These are phyloP conservation scores for Alentia gelatinosa DNA, from an alignment of 2,888 invertebrate species.

Conservation along the genomic window DNA sequence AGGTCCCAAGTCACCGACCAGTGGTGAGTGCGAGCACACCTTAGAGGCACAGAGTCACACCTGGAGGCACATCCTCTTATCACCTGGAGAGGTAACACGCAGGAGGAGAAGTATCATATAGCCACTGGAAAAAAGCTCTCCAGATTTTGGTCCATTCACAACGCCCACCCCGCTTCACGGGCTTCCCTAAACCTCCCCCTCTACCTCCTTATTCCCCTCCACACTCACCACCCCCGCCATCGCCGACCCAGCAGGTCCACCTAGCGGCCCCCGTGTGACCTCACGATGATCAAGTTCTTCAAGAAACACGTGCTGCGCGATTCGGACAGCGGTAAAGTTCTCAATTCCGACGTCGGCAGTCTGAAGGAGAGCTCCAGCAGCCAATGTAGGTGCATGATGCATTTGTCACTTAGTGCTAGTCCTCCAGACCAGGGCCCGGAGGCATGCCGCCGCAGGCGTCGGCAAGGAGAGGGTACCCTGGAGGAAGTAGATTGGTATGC, in stretches of 20 bases:
- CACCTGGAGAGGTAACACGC: background rate
- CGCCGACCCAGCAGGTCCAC: background rate
- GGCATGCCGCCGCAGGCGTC: background rate
- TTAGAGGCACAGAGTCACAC: background rate
- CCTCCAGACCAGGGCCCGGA: background rate
- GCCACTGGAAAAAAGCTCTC: background rate
- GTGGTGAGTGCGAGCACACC: background rate
- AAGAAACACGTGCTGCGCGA: conserved; percentile 42
- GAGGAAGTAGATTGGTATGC: background rate
- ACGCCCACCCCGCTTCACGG: background rate
- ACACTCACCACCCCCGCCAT: background rate
- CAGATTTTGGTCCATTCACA: background rate
- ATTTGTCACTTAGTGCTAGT: background rate
- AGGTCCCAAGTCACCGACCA: background rate
- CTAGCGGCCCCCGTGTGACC: background rate
- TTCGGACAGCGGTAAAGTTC: background rate
- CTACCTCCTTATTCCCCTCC: background rate
- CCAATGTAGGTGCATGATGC: conserved; percentile 13
- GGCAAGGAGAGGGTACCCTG: background rate
- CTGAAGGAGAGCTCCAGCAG: background rate
- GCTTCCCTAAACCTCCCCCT: background rate
- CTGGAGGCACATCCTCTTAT: background rate
- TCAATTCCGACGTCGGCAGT: background rate
- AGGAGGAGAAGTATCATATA: too few species aligned
- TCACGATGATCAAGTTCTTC: conserved; percentile 42